Percentiles rank a stretch among this genome's conserved stretches.
These are phyloP conservation scores for Argyresthia albistria DNA, from an alignment of 2,888 invertebrate genomes.

Conservation along the genomic window DNA sequence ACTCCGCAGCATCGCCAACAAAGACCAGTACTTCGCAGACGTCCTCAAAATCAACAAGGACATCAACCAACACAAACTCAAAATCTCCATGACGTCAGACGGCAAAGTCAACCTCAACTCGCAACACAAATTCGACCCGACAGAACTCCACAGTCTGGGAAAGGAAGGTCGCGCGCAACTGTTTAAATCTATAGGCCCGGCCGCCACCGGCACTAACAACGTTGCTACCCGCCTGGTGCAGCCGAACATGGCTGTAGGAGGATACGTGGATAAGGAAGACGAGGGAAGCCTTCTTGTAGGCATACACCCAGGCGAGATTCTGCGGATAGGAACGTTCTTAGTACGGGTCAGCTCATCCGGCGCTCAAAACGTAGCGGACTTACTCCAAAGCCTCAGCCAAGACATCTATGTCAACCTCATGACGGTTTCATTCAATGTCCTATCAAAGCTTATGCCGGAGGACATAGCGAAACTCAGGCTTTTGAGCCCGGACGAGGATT, in stretches of 20 bases:
- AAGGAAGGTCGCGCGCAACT: constrained; percentile 39
- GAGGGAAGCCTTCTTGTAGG: constrained; percentile 35
- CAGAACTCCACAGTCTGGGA: constrained; percentile 40
- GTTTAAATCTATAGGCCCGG: constrained; percentile 42
- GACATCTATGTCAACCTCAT: constrained; percentile 48
- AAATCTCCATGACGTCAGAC: constrained; percentile 56
- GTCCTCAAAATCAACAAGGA: constrained; percentile 67
- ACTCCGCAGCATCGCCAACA: constrained; percentile 62
- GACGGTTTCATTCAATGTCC: constrained; percentile 47
- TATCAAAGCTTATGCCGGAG: constrained; percentile 40
- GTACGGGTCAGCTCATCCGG: constrained; percentile 46
- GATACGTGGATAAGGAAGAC: constrained; percentile 24
- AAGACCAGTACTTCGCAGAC: constrained; percentile 70
- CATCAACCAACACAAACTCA: constrained; percentile 58
- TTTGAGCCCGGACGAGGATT: constrained; percentile 51
- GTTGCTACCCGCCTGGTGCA: constrained; percentile 36
- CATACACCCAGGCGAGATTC: constrained; percentile 50
- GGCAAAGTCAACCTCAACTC: constrained; percentile 48
- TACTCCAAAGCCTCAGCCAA: constrained; percentile 47
- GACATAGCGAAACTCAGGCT: constrained; percentile 45
- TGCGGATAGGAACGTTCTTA: constrained; percentile 44
- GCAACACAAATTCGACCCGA: constrained; percentile 50
- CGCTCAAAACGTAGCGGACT: constrained; percentile 39
- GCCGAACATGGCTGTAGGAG: constrained; percentile 23
- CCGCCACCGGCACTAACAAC: constrained; percentile 28